Conservation (phyloP, 2,113 vertebrate species). For the Cercocebus atys region DNA sequence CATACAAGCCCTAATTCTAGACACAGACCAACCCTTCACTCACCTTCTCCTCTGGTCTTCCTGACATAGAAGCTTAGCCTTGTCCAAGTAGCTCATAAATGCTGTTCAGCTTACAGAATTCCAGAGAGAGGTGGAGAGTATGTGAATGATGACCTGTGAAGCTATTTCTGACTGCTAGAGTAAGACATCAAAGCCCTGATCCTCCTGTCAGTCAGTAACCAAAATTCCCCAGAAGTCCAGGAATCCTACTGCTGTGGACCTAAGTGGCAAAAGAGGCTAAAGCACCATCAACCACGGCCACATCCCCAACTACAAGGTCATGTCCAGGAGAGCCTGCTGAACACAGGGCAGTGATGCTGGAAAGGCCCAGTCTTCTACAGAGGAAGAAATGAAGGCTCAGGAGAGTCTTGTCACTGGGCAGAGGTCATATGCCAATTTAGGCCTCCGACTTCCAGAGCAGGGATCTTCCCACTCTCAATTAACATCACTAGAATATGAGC, state of each 20-base stretch:
- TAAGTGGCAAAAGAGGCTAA: not conserved
- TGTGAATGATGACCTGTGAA: not conserved
- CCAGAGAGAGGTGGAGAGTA: not conserved
- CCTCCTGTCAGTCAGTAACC: not conserved
- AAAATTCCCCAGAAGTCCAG: not conserved
- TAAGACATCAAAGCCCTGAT: not conserved
- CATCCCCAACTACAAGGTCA: no score
- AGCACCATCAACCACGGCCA: not conserved
- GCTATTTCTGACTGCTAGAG: not conserved
- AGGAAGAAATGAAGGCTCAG: not conserved
- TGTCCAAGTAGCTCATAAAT: not conserved
- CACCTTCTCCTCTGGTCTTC: not conserved
- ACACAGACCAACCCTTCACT: not conserved
- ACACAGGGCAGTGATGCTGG: not conserved
- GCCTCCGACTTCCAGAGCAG: not conserved
- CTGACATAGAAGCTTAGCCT: not conserved
- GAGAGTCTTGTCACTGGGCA: not conserved
- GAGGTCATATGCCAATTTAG: not conserved
- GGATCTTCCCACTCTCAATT: not conserved
- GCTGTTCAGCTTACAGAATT: not conserved
- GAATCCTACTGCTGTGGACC: not conserved
- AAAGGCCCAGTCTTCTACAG: not conserved
- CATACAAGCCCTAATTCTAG: not conserved
- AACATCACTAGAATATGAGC: not conserved
- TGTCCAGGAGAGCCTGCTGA: not conserved